A percentile compares a stretch with the other conserved stretches of the same genome.
phyloP scores from a whole-genome alignment of 2,797 vertebrate species.

The Microcaecilia unicolor region DNA sequence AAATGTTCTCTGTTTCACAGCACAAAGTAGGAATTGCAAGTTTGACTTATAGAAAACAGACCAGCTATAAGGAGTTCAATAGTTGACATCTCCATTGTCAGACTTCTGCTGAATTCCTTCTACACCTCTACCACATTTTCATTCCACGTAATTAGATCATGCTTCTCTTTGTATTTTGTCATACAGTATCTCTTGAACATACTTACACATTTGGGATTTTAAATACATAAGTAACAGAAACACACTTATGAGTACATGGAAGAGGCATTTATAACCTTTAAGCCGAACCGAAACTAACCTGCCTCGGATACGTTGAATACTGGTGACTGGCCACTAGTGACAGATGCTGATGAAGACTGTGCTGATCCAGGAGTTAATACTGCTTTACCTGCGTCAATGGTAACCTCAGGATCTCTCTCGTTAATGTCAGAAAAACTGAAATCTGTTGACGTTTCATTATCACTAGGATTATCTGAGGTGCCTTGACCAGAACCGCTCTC shows the following conservation, averaged over 20 bases:
- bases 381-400: constrained; percentile 79
- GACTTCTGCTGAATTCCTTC: no score
- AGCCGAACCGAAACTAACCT: constrained; percentile 57
- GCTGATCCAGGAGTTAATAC: constrained; percentile 49
- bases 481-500: constrained; percentile 85
- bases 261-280: constrained; percentile 12
- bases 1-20: no score
- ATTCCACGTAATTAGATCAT: no score
- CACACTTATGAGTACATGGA: constrained; percentile 20
- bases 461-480: constrained; percentile 68
- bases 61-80: no score
- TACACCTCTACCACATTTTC: no score
- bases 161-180: no score
- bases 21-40: no score
- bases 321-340: constrained; percentile 49
- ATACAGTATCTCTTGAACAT: no score
- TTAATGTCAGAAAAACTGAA: constrained; percentile 83
- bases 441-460: constrained; percentile 93
- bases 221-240: constrained; percentile 7
- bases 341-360: constrained; percentile 45
- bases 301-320: constrained; percentile 63
- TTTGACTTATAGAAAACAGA: no score
- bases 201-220: neutral
- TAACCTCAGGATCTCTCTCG: constrained; percentile 68
- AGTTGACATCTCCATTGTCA: no score